phyloP scores from a whole-genome alignment of 1,140 invertebrate species.

The Amphibalanus amphitrite region DNA sequence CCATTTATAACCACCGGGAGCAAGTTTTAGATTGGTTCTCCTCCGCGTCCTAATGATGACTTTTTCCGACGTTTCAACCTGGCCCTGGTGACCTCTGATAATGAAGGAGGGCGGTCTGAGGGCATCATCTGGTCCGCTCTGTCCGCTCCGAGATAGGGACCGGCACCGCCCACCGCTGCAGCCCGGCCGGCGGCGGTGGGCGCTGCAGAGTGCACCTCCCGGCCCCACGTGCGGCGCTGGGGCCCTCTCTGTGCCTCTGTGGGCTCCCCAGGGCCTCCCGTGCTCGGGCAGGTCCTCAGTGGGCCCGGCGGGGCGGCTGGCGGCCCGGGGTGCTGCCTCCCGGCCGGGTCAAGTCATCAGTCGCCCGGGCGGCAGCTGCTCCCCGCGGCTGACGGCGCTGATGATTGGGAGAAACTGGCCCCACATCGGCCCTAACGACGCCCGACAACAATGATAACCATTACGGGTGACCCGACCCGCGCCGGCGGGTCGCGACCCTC shows the following conservation, averaged over 20 bases:
- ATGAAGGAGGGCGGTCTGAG: not conserved
- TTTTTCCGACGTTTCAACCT: conserved; percentile 1
- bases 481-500: no score
- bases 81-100: not conserved
- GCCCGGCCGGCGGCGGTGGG: no score
- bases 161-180: not conserved
- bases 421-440: not conserved
- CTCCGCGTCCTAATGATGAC: not conserved
- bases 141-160: not conserved
- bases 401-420: not conserved
- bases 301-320: no score
- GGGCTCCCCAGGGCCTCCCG: no score
- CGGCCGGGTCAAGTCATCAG: not conserved
- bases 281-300: no score
- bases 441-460: not conserved
- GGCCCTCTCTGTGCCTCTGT: not conserved
- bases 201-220: not conserved
- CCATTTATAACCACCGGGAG: conserved; percentile 1
- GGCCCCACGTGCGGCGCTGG: no score
- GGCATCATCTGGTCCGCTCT: not conserved
- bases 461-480: not conserved
- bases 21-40: not conserved
- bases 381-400: conserved; percentile 5
- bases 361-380: conserved; percentile 1
- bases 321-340: no score